phyloP scores from a whole-genome alignment of 2,888 invertebrate genomes.

The Ophioninae sp. region DNA sequence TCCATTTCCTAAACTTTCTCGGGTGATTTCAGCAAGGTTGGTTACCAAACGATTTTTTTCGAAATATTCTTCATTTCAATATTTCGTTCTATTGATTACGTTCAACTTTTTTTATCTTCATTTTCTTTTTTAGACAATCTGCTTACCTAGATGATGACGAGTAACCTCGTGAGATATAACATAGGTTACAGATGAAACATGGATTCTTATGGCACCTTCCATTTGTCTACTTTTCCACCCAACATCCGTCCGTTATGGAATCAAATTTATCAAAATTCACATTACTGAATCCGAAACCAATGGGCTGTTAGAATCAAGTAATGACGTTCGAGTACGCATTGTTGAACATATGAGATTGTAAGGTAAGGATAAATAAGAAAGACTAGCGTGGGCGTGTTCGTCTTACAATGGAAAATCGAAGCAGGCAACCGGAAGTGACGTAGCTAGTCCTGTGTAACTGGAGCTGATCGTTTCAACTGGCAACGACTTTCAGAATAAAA shows the following conservation, averaged over 20 bases:
- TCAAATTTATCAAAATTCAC: not conserved
- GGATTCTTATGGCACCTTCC: not conserved
- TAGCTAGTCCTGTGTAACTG: conserved; percentile 53
- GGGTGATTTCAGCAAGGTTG: no score
- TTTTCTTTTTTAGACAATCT: no score
- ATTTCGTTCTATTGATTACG: not conserved
- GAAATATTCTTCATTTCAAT: no score
- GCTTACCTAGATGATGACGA: not conserved
- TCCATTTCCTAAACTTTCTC: no score
- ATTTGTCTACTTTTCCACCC: not conserved
- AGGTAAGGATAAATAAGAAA: not conserved
- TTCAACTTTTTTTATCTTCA: not conserved
- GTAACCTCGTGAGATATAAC: not conserved
- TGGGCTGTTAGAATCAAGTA: not conserved
- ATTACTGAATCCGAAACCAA: not conserved
- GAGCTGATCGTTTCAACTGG: conserved; percentile 57
- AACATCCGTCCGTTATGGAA: no score
- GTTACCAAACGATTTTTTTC: no score
- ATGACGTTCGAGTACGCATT: not conserved
- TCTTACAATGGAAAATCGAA: conserved; percentile 26
- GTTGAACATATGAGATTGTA: not conserved
- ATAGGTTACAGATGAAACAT: not conserved
- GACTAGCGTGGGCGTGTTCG: conserved; percentile 4
- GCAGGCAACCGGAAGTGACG: conserved; percentile 33
- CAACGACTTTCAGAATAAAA: conserved; percentile 44